Evolutionary conservation across 2,888 invertebrate genomes (phyloP), one percentile per base, ranked within the genome.

Genomic region (Acleris emargana): DNA sequence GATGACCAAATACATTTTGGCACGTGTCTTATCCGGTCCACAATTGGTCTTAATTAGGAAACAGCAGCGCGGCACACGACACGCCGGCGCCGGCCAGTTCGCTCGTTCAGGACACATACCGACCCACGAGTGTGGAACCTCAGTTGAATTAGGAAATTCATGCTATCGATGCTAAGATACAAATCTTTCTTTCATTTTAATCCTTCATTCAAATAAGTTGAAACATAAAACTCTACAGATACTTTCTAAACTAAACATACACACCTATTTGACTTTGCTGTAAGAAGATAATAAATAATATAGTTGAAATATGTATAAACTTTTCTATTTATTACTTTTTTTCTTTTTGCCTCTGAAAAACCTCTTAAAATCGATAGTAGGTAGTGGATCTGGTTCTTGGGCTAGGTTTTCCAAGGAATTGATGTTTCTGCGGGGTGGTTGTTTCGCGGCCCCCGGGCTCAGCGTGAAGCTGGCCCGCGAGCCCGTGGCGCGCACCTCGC

Each of bases 41-140:
- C 90, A 92, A 92, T 92, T 92, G 91, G 75, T 75, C 84, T 87
- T 91, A 92, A 92, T 92, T 90, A 92, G 91, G 91, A 92, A 91
- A 89, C 87, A 81, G 86, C 89, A 78, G 84, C 78, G 83, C 80
- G 80, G 79, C 77, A 78, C 76, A 78, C 77, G 78, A 76, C 78
- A 77, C 69, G 71, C 73, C 72, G 73, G 73, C 69, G 71, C 73
- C 72, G 73, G 73, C 63, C 73, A 42, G 66, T 49, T 53, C 16
- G 50, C 25, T 45, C 43, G 52, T 51, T 47, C 51, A 57, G 52
- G 51, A 51, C 25, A 43, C 17, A 3, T 18, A 7, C 45, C 6
- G n/a, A 17, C 43, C 43, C n/a, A 43, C 16, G 45, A n/a, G n/a
- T n/a, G n/a, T n/a, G n/a, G 17, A 45, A 45, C 1, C 1, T 17